Evolutionary conservation across 2,888 invertebrate genomes (phyloP).

Genomic region (Tuberolachnus salignus): DNA sequence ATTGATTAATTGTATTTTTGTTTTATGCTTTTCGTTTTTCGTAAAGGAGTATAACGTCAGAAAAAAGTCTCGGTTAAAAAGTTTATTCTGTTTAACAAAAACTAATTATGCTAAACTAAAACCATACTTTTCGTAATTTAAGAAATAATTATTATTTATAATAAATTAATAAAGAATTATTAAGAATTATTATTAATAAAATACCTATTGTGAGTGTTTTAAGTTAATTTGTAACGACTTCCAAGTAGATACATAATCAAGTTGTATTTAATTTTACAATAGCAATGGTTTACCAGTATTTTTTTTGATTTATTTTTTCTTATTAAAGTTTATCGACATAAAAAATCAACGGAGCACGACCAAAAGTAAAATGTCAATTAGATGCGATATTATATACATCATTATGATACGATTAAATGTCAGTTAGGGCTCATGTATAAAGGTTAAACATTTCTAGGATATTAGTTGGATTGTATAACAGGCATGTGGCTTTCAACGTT

Average conservation of each 20-base stretch:
- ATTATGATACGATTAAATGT: constrained; percentile 47
- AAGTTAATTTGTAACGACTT: neutral
- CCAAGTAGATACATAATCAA: neutral
- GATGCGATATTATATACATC: constrained; percentile 21
- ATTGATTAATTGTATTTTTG: constrained; percentile 35
- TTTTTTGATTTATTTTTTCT: neutral
- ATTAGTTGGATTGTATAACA: neutral
- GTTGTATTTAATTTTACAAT: neutral
- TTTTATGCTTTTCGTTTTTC: constrained; percentile 27
- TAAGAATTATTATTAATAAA: neutral
- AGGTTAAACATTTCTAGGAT: constrained; percentile 21
- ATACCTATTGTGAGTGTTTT: neutral
- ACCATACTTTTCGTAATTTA: neutral
- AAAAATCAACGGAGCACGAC: constrained; percentile 11
- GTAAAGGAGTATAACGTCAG: constrained; percentile 20
- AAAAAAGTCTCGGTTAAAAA: neutral
- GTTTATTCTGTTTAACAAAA: constrained; percentile 5
- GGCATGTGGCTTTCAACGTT: neutral
- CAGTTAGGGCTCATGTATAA: constrained; percentile 29
- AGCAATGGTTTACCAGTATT: neutral
- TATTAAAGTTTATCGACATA: constrained; percentile 4
- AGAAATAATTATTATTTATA: neutral
- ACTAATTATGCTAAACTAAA: neutral
- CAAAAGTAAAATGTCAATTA: constrained; percentile 52
- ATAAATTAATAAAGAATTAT: neutral